A percentile compares a stretch with the other conserved stretches of the same genome.
Evolutionary conservation across 2,888 invertebrate genomes (phyloP).

Genomic region (Drosophila helvetica): DNA sequence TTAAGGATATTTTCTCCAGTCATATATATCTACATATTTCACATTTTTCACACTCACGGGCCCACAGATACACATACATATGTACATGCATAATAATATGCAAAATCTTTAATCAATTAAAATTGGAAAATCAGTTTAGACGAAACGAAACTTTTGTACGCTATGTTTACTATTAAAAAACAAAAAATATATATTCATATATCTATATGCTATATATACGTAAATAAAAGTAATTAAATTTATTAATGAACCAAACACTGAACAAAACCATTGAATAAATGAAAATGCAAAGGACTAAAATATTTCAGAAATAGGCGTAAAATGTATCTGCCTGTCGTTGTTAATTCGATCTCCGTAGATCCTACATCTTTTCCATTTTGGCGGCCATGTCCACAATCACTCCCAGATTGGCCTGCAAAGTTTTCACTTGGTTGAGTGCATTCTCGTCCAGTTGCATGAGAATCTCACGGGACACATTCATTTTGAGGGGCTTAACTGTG

Average conservation of each 20-base stretch:
- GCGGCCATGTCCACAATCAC: constrained; percentile 78
- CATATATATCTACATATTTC: too few relatives aligned
- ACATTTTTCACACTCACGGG: too few relatives aligned
- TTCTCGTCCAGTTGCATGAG: constrained; percentile 64
- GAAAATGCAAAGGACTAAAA: constrained; percentile 75
- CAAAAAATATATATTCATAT: constrained; percentile 11
- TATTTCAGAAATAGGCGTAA: constrained; percentile 67
- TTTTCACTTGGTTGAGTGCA: constrained; percentile 79
- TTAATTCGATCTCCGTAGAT: background rate
- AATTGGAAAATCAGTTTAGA: too few relatives aligned
- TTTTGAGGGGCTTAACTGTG: constrained; percentile 74
- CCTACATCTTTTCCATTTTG: constrained; percentile 26
- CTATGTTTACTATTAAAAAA: too few relatives aligned
- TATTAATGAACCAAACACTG: constrained; percentile 72
- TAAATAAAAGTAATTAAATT: constrained; percentile 60
- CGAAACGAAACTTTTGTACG: too few relatives aligned
- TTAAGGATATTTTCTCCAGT: too few relatives aligned
- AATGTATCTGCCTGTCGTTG: background rate
- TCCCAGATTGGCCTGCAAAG: constrained; percentile 79
- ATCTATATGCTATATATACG: constrained; percentile 7
- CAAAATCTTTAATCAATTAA: too few relatives aligned
- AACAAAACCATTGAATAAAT: constrained; percentile 65
- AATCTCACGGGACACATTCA: too few relatives aligned
- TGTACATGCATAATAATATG: too few relatives aligned
- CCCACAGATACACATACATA: too few relatives aligned